Conservation (phyloP, 2,888 invertebrate species). For the Spodoptera littoralis region DNA sequence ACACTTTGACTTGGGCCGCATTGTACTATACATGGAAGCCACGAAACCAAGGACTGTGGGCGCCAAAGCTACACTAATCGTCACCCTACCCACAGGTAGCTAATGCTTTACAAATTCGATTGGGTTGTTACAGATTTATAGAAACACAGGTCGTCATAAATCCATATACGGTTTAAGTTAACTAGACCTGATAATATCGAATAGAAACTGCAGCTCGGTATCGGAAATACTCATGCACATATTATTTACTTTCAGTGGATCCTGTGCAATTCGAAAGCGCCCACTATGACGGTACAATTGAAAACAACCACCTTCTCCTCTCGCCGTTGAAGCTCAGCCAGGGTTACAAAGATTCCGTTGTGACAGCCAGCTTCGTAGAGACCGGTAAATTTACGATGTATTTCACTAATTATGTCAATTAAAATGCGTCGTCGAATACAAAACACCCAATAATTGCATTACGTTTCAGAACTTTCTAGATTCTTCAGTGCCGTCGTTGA, state of each 20-base stretch:
- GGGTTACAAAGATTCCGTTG: slow-evolving; percentile 64
- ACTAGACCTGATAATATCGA: no score
- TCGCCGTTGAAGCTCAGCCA: slow-evolving; percentile 64
- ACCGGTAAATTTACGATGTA: slow-evolving; percentile 59
- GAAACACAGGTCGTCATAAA: no score
- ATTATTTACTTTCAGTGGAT: no score
- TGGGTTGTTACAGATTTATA: no score
- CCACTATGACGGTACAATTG: slow-evolving; percentile 69
- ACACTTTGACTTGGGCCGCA: slow-evolving; percentile 59
- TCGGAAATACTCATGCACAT: no score
- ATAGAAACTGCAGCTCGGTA: no score
- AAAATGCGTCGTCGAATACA: no score
- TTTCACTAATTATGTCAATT: background rate
- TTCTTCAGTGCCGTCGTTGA: slow-evolving; percentile 63
- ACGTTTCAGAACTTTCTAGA: slow-evolving; percentile 61
- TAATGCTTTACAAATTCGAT: background rate
- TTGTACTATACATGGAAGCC: slow-evolving; percentile 69
- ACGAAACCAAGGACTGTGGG: slow-evolving; percentile 75
- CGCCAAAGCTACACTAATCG: slow-evolving; percentile 70
- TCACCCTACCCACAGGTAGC: slow-evolving; percentile 75
- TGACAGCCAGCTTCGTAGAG: slow-evolving; percentile 53
- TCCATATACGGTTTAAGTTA: no score
- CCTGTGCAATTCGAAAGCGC: no score
- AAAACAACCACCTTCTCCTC: slow-evolving; percentile 64
- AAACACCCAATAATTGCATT: background rate